phyloP scores from a whole-genome alignment of 2,797 vertebrate species.

The Anguilla marmorata region DNA sequence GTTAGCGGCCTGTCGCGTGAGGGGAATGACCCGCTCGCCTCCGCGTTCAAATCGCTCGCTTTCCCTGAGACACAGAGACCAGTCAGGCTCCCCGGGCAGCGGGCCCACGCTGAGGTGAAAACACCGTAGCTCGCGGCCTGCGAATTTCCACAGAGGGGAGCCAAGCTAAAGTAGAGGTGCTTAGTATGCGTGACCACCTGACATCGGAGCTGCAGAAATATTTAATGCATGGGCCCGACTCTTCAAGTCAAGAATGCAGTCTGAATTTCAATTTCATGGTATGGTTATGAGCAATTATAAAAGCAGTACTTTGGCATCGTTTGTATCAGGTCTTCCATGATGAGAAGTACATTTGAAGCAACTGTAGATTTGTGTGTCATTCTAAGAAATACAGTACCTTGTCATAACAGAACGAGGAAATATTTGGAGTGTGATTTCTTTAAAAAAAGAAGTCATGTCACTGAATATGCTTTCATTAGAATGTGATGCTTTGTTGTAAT shows the following conservation, averaged over 20 bases:
- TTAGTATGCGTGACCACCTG: background rate
- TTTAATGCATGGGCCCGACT: background rate
- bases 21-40: constrained; percentile 30
- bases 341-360: background rate
- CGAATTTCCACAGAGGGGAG: constrained; percentile 30
- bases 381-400: background rate
- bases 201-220: background rate
- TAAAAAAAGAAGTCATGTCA: background rate
- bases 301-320: background rate
- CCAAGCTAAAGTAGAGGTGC: constrained; percentile 4
- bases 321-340: background rate
- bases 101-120: constrained; percentile 41
- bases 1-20: constrained; percentile 32
- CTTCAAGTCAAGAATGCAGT: background rate
- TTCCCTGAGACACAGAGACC: constrained; percentile 22
- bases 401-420: background rate
- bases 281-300: background rate
- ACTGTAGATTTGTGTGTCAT: background rate
- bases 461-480: background rate
- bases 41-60: constrained; percentile 30
- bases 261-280: background rate
- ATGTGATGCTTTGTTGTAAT: background rate
- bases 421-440: background rate
- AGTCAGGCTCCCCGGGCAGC: constrained; percentile 46
- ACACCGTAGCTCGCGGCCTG: constrained; percentile 31